These are phyloP conservation scores for Drosophila barbarae DNA, from an alignment of 2,888 invertebrate genomes.

Conservation along the genomic window DNA sequence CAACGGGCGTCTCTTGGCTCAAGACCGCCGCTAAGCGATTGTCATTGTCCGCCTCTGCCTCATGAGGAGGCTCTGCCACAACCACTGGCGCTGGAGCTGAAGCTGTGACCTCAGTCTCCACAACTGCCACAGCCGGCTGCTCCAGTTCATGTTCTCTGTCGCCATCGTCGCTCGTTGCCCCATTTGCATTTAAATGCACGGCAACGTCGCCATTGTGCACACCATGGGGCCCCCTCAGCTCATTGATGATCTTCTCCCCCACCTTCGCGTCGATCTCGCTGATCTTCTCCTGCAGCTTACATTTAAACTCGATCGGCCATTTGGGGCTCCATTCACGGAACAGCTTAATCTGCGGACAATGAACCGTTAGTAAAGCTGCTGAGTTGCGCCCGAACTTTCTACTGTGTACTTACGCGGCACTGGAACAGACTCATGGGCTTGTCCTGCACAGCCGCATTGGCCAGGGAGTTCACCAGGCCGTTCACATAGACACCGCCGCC, in stretches of 20 bases:
- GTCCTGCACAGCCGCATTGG: slow-evolving; percentile 85
- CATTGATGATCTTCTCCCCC: slow-evolving; percentile 84
- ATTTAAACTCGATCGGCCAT: slow-evolving; percentile 88
- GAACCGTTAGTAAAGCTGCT: slow-evolving; percentile 11
- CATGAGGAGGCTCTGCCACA: slow-evolving; percentile 32
- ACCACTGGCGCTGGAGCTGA: slow-evolving; percentile 17
- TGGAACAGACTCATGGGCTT: slow-evolving; percentile 91
- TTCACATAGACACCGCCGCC: slow-evolving; percentile 82
- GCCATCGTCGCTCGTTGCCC: slow-evolving; percentile 50
- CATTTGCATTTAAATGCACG: slow-evolving; percentile 65
- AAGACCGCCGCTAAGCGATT: slow-evolving; percentile 66
- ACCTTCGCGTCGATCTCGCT: slow-evolving; percentile 87
- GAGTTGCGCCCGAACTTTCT: slow-evolving; percentile 7
- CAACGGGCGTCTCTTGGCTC: slow-evolving; percentile 72
- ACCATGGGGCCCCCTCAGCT: slow-evolving; percentile 73
- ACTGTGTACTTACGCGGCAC: slow-evolving; percentile 84
- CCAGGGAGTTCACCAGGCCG: slow-evolving; percentile 86
- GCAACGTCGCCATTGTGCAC: slow-evolving; percentile 61
- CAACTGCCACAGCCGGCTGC: slow-evolving; percentile 33
- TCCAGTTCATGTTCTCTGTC: slow-evolving; percentile 51
- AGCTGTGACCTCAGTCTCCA: slow-evolving; percentile 10
- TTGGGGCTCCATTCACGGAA: slow-evolving; percentile 91
- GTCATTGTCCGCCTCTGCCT: slow-evolving; percentile 56
- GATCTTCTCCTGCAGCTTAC: slow-evolving; percentile 85
- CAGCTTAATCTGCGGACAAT: slow-evolving; percentile 84